Percentiles rank a stretch among this genome's conserved stretches.
Evolutionary conservation across 2,888 invertebrate genomes (phyloP).

Genomic region (Parnassius smintheus): DNA sequence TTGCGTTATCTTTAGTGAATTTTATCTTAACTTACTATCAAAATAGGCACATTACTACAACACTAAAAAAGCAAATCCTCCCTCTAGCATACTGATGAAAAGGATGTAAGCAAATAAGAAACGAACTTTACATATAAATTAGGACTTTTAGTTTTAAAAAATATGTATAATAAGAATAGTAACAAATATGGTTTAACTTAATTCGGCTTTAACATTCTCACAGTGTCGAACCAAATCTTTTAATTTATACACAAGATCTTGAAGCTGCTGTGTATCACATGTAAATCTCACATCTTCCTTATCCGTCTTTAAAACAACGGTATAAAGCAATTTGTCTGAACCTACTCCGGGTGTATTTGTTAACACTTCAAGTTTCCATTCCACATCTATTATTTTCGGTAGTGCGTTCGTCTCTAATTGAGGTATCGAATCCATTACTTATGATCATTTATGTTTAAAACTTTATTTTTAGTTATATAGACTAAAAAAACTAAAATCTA

Average conservation of each 20-base stretch:
- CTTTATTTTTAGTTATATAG: background rate
- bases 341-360: slow-evolving; percentile 65
- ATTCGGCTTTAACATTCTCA: slow-evolving; percentile 73
- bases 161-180: background rate
- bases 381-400: slow-evolving; percentile 80
- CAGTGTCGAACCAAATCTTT: slow-evolving; percentile 84
- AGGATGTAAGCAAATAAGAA: background rate
- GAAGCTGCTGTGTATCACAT: slow-evolving; percentile 83
- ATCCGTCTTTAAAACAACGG: slow-evolving; percentile 66
- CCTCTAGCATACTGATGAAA: too few species aligned
- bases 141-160: too few species aligned
- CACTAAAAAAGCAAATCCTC: too few species aligned
- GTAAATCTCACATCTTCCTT: slow-evolving; percentile 79
- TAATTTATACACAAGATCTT: slow-evolving; percentile 84
- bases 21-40: too few species aligned
- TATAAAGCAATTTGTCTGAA: slow-evolving; percentile 69
- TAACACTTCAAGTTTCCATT: slow-evolving; percentile 82
- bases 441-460: background rate
- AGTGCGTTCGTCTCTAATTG: slow-evolving; percentile 48
- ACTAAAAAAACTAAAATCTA: too few species aligned
- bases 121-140: background rate
- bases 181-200: slow-evolving; percentile 39
- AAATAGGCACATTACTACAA: too few species aligned
- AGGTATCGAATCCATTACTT: slow-evolving; percentile 30
- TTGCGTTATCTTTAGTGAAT: too few species aligned